Evolutionary conservation across 2,888 invertebrate species (phyloP), one percentile per base, ranked within the genome.

Genomic region (Lithophane leautieri): DNA sequence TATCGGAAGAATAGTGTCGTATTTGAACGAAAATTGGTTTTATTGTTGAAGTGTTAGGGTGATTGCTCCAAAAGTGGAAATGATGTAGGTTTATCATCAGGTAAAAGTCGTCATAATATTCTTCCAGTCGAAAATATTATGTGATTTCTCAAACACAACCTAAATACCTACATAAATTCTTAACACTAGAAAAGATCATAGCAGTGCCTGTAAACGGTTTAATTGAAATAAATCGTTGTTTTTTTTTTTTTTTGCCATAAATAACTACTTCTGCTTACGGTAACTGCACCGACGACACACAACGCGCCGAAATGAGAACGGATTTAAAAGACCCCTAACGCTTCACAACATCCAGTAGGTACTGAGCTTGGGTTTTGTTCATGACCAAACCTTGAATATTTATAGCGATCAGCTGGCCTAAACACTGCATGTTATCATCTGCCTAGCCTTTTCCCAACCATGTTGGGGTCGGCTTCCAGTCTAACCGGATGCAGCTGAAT

Each of bases 1-100:
- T 58, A 70, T 74, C 54, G 58, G 40, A 40, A 62, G 68, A 58
- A 58, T 76, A 76, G 74, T 72, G 58, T 68, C 58, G 19, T 62
- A 70, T 72, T 70, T 70, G 54, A 50, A 56, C 44, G 72, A 67
- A 83, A 67, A 78, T 75, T 62, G 60, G 28, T 74, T 63, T 56
- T 50, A 50, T 81, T 83, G 42, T 66, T 60, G 34, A n/a, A 61
- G 19, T 66, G 34, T 47, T 69, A 66, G 1, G 14, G 42, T 28
- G 25, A 62, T 71, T 72, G 19, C 34, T 74, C 16, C 52, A 8
- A 2, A 76, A 50, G 22, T 22, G 50, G 4, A 56, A 52, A 44
- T 19, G 8, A 52, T 52, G 34, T 28, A 34, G 14, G 14, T 63
- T 47, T 54, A n/a, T 52, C 12, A 60, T 52, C 4, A n/a, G 14